phyloP scores from a whole-genome alignment of 2,113 vertebrate species.

The Zootoca vivipara region DNA sequence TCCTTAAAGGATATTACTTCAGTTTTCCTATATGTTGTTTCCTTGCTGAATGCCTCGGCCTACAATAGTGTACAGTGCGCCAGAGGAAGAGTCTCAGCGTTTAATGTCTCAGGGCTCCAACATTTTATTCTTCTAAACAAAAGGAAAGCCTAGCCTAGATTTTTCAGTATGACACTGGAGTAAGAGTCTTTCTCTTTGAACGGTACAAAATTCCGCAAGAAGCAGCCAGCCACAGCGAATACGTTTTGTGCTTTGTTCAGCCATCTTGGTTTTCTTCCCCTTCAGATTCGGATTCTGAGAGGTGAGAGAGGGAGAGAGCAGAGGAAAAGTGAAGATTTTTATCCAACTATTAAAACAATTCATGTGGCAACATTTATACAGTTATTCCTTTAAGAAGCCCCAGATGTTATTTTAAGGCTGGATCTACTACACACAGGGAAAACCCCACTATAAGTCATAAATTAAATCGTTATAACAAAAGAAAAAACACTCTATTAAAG shows the following conservation, averaged over 20 bases:
- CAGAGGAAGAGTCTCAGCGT: constrained; percentile 76
- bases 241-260: constrained; percentile 60
- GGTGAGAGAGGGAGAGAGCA: constrained; percentile 43
- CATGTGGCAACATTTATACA: background rate
- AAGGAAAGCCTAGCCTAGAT: constrained; percentile 75
- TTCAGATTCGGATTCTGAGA: constrained; percentile 88
- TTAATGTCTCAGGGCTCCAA: constrained; percentile 77
- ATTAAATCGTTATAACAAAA: too few relatives aligned
- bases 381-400: background rate
- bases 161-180: constrained; percentile 77
- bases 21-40: constrained; percentile 67
- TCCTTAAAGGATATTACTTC: constrained; percentile 66
- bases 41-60: constrained; percentile 74
- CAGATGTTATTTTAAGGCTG: background rate
- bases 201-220: constrained; percentile 64
- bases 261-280: constrained; percentile 82
- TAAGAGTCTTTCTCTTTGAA: constrained; percentile 71
- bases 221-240: constrained; percentile 58
- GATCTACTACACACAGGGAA: too few relatives aligned
- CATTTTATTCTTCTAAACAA: constrained; percentile 73
- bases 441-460: too few relatives aligned
- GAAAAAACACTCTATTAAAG: too few relatives aligned
- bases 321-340: background rate
- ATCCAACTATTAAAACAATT: constrained; percentile 4
- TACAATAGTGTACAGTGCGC: constrained; percentile 74